Evolutionary conservation across 2,113 vertebrate genomes (phyloP).

Genomic region (Meles meles): DNA sequence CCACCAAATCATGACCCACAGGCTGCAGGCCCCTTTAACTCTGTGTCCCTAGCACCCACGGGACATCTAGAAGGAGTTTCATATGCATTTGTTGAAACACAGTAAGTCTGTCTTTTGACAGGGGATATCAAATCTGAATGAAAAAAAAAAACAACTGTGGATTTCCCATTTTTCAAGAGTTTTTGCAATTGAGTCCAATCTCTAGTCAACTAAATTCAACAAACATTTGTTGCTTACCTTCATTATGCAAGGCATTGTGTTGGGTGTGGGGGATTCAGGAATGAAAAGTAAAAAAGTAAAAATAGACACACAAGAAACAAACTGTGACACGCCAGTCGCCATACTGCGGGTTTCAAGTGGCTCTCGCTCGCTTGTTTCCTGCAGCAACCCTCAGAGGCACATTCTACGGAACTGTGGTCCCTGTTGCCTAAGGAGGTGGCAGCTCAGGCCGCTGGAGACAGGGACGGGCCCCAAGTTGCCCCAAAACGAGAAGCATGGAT

Average conservation of each 20-base stretch:
- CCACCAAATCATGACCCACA: neutral
- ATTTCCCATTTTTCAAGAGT: slow-evolving; percentile 1
- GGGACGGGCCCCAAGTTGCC: neutral
- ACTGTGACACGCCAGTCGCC: neutral
- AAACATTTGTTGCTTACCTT: slow-evolving; percentile 68
- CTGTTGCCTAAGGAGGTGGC: accelerated
- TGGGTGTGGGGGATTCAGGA: neutral
- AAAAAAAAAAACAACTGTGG: neutral
- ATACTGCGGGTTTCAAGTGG: neutral
- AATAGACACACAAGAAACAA: neutral
- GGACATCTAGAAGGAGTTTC: neutral
- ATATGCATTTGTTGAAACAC: neutral
- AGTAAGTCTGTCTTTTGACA: neutral
- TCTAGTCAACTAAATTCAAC: slow-evolving; percentile 68
- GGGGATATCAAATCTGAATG: neutral
- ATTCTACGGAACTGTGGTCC: accelerated
- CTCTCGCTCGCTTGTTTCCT: neutral
- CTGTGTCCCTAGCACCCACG: neutral
- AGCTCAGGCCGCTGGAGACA: neutral
- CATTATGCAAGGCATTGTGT: slow-evolving; percentile 63
- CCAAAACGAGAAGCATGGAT: neutral
- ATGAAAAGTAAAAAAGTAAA: neutral
- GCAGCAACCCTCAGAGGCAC: neutral
- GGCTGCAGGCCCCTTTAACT: neutral
- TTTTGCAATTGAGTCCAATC: slow-evolving; percentile 61